A percentile compares a stretch with the other conserved stretches of the same genome.
These are phyloP conservation scores for Palloptera scutellata DNA, from an alignment of 2,888 invertebrate species.

Conservation along the genomic window DNA sequence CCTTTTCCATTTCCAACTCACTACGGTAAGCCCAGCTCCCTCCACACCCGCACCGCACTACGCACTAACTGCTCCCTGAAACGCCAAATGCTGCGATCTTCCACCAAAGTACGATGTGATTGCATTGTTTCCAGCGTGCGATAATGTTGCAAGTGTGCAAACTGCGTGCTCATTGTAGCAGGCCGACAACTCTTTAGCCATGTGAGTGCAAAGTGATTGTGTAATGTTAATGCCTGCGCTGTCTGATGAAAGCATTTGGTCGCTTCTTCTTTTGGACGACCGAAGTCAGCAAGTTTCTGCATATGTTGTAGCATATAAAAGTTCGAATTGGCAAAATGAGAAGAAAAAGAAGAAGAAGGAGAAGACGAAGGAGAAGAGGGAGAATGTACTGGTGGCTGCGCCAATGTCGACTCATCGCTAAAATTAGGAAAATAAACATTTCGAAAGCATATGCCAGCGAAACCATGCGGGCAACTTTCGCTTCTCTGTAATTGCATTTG, in stretches of 20 bases:
- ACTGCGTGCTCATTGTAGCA: conserved; percentile 78
- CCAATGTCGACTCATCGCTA: conserved; percentile 75
- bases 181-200: conserved; percentile 83
- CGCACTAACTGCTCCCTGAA: conserved; percentile 77
- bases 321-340: conserved; percentile 67
- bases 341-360: conserved; percentile 71
- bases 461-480: conserved; percentile 56
- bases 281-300: conserved; percentile 83
- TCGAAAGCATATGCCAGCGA: conserved; percentile 79
- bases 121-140: conserved; percentile 82
- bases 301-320: conserved; percentile 94
- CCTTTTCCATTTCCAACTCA: background rate
- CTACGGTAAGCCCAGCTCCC: conserved; percentile 64
- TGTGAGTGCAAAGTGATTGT: conserved; percentile 89
- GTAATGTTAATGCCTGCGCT: conserved; percentile 82
- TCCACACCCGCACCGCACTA: conserved; percentile 72
- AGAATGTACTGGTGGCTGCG: conserved; percentile 71
- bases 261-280: conserved; percentile 87
- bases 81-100: conserved; percentile 86
- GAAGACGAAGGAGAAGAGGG: conserved; percentile 72
- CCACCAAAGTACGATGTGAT: conserved; percentile 78
- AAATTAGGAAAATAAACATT: conserved; percentile 92
- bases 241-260: conserved; percentile 93
- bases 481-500: conserved; percentile 69
- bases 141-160: conserved; percentile 92